Base-by-base conservation (phyloP, 1,140 invertebrate genomes). In the Sipha flava region DNA sequence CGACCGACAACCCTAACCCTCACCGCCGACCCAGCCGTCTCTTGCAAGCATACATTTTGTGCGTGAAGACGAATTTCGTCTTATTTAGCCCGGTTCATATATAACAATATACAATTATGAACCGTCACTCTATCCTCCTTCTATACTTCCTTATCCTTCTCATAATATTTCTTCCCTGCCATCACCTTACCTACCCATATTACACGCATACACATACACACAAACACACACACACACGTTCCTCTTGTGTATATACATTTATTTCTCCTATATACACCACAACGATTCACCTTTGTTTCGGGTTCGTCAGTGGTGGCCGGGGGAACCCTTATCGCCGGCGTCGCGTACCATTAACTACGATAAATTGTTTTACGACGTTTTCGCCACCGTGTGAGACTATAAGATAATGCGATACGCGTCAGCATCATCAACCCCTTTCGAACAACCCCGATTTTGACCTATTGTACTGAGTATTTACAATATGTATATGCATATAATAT, bases 321-420 rank as follows among this genome's bases (percentile, higher is more conserved):
- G 62, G 31, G 14, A 9, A 18, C 34, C 14, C 72, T 75, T 75
- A 57, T 75, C 72, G 49, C 34, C 31, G 21, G 47, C 72, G 72
- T 75, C 49, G 29, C 72, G 31, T 75, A 40, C 72, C 72, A 75
- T 75, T 75, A 75, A 57, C 72, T 57, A 75, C 72, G 72, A 75
- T 75, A 75, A 75, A 75, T 75, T 57, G 49, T 75, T 75, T 57
- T 75, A 54, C 47, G 70, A 47, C 43, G 26, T 47, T 68, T 68
- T 29, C 40, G 9, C 18, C 31, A 31, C 59, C 29, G 16, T 23
- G 12, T 37, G 6, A 54, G 12, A 37, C 26, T 52, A 52, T 75
- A 75, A 75, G 49, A 75, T 75, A 75, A 75, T 72, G 68, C 47
- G 59, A 54, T 66, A 66, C 62, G 12, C 62, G 37, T 66, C 62